Evolutionary conservation across 2,888 invertebrate genomes (phyloP), one percentile per base, ranked within the genome.

Genomic region (Epinotia demarniana): DNA sequence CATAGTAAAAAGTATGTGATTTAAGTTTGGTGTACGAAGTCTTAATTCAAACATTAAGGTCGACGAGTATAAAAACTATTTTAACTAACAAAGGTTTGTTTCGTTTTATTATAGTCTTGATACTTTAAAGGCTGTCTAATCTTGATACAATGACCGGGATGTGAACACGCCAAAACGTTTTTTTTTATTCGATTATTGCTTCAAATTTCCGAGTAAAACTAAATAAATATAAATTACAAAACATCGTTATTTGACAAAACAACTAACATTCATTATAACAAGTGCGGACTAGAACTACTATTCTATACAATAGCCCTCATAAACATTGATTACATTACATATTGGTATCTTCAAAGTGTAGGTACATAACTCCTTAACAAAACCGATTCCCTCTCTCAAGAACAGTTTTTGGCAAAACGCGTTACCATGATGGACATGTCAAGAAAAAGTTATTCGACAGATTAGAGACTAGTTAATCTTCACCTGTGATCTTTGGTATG

Each of bases 281-380:
- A 75, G 70, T 68, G 73, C 55, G 68, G 75, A 75, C 75, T 75
- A 75, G 70, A 75, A 75, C 75, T 75, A 70, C 64, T 68, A 75
- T 46, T 60, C 63, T 27, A 75, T 70, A 64, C 43, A 55, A 69
- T 75, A 75, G 70, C 58, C 64, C 74, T 75, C 63, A 64, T 75
- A 64, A 64, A 75, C 58, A 75, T 75, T 70, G 70, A 75, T 75
- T 75, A 75, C 49, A 74, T 70, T 64, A 70, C 49, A 64, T 64
- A 74, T 27, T 64, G 16, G 16, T 13, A 49, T 49, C 18, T 13
- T 73, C 53, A 62, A 63, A 57, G 46, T 39, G 67, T 61, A 67
- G 33, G 27, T 46, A 33, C 16, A 49, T 33, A 33, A 33, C 61
- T 23, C 49, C 49, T 66, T 66, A 66, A 16, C n/a, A 61, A n/a